Evolutionary conservation across 2,113 vertebrate species (phyloP), one percentile per base, ranked within the genome.

Genomic region (Balaeniceps rex): DNA sequence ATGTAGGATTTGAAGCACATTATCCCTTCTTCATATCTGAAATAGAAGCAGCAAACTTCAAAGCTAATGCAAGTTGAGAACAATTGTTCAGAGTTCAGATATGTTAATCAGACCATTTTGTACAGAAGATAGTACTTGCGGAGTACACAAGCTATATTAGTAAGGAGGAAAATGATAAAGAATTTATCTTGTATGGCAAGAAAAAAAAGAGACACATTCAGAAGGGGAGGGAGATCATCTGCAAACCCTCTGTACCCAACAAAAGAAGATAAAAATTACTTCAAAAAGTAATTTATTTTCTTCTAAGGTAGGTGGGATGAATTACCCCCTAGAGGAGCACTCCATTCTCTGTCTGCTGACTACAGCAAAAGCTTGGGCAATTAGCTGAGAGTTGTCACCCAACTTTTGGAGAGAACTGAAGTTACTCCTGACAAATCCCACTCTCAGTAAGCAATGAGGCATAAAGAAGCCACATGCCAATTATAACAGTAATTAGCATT

Each of bases 11-110:
- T 83, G 66, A 94, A 58, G 82, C 58, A 80, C 78, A 72, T 96
- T 95, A 94, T 93, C 68, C 72, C 66, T 93, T 92, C 89, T 91
- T 94, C 49, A 52, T n/a, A 85, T 69, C 78, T 94, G 85, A 97
- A 97, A 96, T 83, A 96, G 93, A 95, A 96, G 84, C 75, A 90
- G 94, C 74, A 91, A 94, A 90, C 84, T 96, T 97, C 90, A 95
- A 91, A 96, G 93, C 84, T 95, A 95, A 94, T 90, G 82, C 54
- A 91, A 91, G 85, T 5, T 51, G 63, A 90, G 94, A 96, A 95
- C 70, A 95, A 96, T 90, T 90, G 87, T 60, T 96, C 82, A 77
- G 82, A 93, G 84, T 96, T 96, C 83, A 96, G 87, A 57, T 93
- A 95, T 96, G 90, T 72, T 96, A 97, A 97, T 95, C 36, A 93